Evolutionary conservation across 1,140 invertebrate genomes (phyloP).

Genomic region (Zaprionus africanus): DNA sequence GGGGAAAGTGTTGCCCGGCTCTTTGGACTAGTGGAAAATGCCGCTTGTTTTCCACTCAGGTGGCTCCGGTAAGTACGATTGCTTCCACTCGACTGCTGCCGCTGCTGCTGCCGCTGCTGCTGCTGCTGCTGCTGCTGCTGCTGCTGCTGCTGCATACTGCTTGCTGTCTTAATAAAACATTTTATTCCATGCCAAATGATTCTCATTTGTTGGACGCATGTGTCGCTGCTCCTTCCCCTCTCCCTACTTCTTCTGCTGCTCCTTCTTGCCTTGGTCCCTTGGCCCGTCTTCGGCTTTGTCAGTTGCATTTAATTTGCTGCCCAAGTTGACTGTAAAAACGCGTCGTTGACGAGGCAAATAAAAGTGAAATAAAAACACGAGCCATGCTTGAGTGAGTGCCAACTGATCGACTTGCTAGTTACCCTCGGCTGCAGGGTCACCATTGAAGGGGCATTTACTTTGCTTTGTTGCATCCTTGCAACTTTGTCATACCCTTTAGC

Average conservation of each 20-base stretch:
- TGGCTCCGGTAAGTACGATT: slow-evolving; percentile 2
- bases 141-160: slow-evolving; percentile 1
- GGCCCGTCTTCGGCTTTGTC: slow-evolving; percentile 31
- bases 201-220: slow-evolving; percentile 59
- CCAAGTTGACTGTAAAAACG: slow-evolving; percentile 65
- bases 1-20: not conserved
- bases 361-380: slow-evolving; percentile 55
- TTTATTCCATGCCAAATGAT: slow-evolving; percentile 74
- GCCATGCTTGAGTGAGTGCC: not conserved
- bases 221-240: slow-evolving; percentile 6
- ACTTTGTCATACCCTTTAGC: slow-evolving; percentile 14
- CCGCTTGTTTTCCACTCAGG: slow-evolving; percentile 24
- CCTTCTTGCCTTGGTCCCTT: not conserved
- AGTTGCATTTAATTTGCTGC: slow-evolving; percentile 74
- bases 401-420: slow-evolving; percentile 3
- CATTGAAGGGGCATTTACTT: not conserved
- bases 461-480: not conserved
- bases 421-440: not conserved
- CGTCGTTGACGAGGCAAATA: slow-evolving; percentile 55
- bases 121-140: no score
- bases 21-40: not conserved
- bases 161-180: slow-evolving; percentile 63
- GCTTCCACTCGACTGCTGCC: not conserved
- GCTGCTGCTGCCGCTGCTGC: no score
- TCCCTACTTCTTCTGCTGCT: not conserved